phyloP scores from a whole-genome alignment of 2,888 invertebrate genomes.

The Meiosimyza platycephala region DNA sequence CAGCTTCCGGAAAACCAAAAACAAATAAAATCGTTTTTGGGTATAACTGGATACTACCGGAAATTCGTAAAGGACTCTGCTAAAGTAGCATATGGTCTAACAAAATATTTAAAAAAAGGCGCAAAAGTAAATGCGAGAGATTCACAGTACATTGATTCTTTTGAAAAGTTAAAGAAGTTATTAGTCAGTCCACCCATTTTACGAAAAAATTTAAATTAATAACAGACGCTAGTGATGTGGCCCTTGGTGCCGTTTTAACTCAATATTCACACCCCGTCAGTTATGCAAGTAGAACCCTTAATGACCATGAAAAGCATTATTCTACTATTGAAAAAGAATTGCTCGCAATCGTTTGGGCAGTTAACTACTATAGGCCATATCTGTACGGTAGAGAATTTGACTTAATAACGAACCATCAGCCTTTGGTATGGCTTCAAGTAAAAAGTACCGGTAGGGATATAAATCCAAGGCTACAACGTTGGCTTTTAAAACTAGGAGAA shows the following conservation, averaged over 20 bases:
- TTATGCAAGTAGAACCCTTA: neutral
- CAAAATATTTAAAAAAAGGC: constrained; percentile 37
- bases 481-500: neutral
- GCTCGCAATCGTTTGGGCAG: constrained; percentile 5
- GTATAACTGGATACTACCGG: too few species aligned
- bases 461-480: neutral
- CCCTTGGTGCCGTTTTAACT: neutral
- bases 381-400: neutral
- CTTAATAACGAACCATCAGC: neutral
- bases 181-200: constrained; percentile 36
- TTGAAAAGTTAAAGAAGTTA: constrained; percentile 40
- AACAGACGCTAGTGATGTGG: neutral
- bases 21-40: constrained; percentile 47
- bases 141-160: constrained; percentile 25
- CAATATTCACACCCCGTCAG: neutral
- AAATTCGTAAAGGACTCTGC: neutral
- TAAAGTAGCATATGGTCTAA: neutral
- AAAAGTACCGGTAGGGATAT: constrained; percentile 1
- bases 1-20: constrained; percentile 43
- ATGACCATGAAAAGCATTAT: neutral
- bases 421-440: neutral
- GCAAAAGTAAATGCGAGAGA: constrained; percentile 46
- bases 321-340: constrained; percentile 7
- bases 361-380: too few species aligned
- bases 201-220: constrained; percentile 45